Evolutionary conservation across 2,888 invertebrate species (phyloP).

Genomic region (Drosophila mercatorum): DNA sequence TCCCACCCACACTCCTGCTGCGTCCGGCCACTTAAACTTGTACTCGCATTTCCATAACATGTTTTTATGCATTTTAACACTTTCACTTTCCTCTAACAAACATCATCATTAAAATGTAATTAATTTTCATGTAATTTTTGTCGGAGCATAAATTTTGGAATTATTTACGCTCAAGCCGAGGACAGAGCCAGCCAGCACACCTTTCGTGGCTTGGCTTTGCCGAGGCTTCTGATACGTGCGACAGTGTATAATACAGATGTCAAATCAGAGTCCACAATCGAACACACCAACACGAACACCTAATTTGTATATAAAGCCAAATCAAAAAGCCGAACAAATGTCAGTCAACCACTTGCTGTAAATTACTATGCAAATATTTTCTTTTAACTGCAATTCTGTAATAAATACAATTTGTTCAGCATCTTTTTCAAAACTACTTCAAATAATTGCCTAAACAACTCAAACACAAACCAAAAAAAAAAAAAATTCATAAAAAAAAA

Average conservation of each 20-base stretch:
- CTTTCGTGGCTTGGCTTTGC: conserved; percentile 77
- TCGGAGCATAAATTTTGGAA: conserved; percentile 84
- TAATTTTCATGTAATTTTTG: conserved; percentile 82
- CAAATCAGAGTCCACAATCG: conserved; percentile 31
- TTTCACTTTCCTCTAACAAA: conserved; percentile 47
- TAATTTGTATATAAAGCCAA: conserved; percentile 62
- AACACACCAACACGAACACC: conserved; percentile 23
- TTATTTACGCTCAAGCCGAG: conserved; percentile 82
- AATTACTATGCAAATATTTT: conserved; percentile 62
- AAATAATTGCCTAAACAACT: conserved; percentile 27
- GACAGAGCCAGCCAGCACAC: conserved; percentile 63
- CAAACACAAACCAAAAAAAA: conserved; percentile 12
- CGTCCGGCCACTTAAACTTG: conserved; percentile 40
- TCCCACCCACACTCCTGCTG: conserved; percentile 2
- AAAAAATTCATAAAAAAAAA: background rate
- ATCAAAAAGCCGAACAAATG: conserved; percentile 17
- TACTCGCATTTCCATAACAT: conserved; percentile 59
- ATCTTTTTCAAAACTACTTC: conserved; percentile 64
- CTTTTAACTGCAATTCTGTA: conserved; percentile 45
- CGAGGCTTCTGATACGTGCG: conserved; percentile 83
- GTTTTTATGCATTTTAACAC: conserved; percentile 59
- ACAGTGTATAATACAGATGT: conserved; percentile 76
- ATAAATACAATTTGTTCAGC: conserved; percentile 39
- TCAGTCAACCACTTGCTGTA: conserved; percentile 55
- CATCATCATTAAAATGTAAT: conserved; percentile 74